Conservation (phyloP, 2,797 vertebrate genomes). For the Coregonus sp. region DNA sequence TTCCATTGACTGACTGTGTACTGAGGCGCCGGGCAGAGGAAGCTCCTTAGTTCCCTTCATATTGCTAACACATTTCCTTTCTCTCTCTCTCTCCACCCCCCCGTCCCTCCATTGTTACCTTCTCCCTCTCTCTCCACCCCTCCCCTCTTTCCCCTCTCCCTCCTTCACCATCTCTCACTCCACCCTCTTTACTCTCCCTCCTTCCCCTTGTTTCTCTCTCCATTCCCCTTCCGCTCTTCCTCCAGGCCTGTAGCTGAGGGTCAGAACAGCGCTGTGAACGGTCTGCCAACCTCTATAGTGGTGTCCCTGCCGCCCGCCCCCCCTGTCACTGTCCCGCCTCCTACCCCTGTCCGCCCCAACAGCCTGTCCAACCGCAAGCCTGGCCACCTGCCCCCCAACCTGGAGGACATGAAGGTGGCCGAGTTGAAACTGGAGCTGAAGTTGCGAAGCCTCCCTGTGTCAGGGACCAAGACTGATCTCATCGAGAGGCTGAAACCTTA, state of each 20-base stretch:
- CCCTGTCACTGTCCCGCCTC: slow-evolving; percentile 52
- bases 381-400: slow-evolving; percentile 86
- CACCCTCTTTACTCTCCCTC: not conserved
- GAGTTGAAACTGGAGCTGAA: slow-evolving; percentile 96
- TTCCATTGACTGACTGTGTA: slow-evolving; percentile 52
- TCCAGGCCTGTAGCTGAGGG: slow-evolving; percentile 86
- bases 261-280: slow-evolving; percentile 72
- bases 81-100: slow-evolving; percentile 32
- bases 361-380: slow-evolving; percentile 82
- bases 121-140: too few species aligned
- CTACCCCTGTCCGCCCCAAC: slow-evolving; percentile 69
- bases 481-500: slow-evolving; percentile 93
- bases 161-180: slow-evolving; percentile 2
- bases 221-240: slow-evolving; percentile 4
- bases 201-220: too few species aligned
- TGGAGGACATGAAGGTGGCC: slow-evolving; percentile 98
- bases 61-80: slow-evolving; percentile 11
- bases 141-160: too few species aligned
- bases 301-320: slow-evolving; percentile 72
- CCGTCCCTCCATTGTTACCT: not conserved
- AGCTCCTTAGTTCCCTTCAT: slow-evolving; percentile 24
- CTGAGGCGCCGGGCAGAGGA: slow-evolving; percentile 42
- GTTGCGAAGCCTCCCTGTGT: slow-evolving; percentile 91
- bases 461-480: slow-evolving; percentile 95
- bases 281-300: slow-evolving; percentile 75